Conservation (phyloP, 2,797 vertebrate species). For the Hylomyscus alleni region DNA sequence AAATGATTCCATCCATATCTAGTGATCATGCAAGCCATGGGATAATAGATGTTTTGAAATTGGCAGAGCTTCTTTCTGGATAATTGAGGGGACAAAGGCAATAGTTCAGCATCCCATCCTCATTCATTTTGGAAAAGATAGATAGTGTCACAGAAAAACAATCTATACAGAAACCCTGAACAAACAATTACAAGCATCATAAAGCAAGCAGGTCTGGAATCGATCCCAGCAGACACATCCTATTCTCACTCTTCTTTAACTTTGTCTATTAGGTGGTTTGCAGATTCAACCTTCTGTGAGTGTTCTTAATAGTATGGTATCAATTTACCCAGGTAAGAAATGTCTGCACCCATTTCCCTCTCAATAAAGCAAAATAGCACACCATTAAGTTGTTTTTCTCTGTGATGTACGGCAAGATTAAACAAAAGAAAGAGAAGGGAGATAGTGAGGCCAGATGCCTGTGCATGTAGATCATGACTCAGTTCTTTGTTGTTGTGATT, state of each 20-base stretch:
- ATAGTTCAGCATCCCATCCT: slow-evolving; percentile 65
- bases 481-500: neutral
- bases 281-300: slow-evolving; percentile 57
- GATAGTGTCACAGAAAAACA: slow-evolving; percentile 68
- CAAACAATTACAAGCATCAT: slow-evolving; percentile 86
- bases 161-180: slow-evolving; percentile 75
- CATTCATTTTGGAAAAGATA: slow-evolving; percentile 73
- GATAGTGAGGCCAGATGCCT: neutral
- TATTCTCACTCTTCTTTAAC: slow-evolving; percentile 72
- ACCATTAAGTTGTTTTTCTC: slow-evolving; percentile 74
- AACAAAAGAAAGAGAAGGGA: neutral
- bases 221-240: slow-evolving; percentile 74
- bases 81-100: slow-evolving; percentile 19
- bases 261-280: slow-evolving; percentile 76
- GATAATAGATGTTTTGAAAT: slow-evolving; percentile 72
- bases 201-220: slow-evolving; percentile 84
- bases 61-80: slow-evolving; percentile 60
- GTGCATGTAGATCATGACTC: neutral
- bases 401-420: slow-evolving; percentile 67
- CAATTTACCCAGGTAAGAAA: slow-evolving; percentile 75
- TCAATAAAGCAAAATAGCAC: slow-evolving; percentile 74
- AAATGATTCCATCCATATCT: slow-evolving; percentile 65
- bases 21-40: neutral
- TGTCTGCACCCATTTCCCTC: neutral
- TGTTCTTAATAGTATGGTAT: slow-evolving; percentile 77